Conservation (phyloP, 2,888 invertebrate species). For the Ctenicera cuprea region DNA sequence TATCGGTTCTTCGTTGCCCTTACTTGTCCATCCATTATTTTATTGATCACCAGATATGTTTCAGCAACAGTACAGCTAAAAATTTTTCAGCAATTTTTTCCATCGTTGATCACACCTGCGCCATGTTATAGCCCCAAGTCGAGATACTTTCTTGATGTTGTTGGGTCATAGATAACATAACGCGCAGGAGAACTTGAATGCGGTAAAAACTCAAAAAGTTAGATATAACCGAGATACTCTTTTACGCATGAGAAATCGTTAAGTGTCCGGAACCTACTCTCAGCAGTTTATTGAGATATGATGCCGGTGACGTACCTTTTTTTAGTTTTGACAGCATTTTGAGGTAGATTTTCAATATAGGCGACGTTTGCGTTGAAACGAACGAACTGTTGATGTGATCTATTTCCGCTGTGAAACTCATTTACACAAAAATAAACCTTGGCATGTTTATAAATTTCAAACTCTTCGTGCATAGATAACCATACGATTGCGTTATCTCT, state of each 20-base stretch:
- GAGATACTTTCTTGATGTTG: background rate
- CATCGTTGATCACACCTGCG: background rate
- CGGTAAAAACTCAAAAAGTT: slow-evolving; percentile 9
- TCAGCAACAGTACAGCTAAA: slow-evolving; percentile 7
- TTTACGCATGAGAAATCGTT: slow-evolving; percentile 19
- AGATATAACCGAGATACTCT: slow-evolving; percentile 19
- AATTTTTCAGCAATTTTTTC: background rate
- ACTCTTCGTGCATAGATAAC: background rate
- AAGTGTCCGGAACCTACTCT: slow-evolving; percentile 27
- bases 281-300: slow-evolving; percentile 20
- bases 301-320: slow-evolving; percentile 24
- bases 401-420: slow-evolving; percentile 4
- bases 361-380: background rate
- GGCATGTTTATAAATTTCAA: background rate
- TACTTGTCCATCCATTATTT: slow-evolving; percentile 35
- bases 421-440: slow-evolving; percentile 5
- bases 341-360: slow-evolving; percentile 9
- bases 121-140: background rate
- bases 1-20: slow-evolving; percentile 30
- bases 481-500: background rate
- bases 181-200: background rate
- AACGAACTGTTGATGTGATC: slow-evolving; percentile 5
- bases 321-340: slow-evolving; percentile 5
- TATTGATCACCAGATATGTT: slow-evolving; percentile 24
- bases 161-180: slow-evolving; percentile 6